A percentile compares a stretch with the other conserved stretches of the same genome.
Evolutionary conservation across 2,888 invertebrate species (phyloP).

Genomic region (Drosophila prolongata): DNA sequence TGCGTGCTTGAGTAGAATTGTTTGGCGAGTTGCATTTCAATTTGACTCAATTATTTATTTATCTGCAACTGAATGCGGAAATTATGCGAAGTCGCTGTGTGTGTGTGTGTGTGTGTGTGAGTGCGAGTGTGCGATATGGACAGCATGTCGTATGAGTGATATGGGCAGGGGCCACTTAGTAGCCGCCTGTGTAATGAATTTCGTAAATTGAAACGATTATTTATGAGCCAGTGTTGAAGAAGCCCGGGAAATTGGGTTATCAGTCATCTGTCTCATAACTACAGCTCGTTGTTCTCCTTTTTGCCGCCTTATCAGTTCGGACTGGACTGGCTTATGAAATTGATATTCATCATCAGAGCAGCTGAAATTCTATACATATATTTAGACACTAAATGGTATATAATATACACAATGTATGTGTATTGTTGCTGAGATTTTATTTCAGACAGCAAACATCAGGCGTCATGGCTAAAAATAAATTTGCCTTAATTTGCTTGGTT

Average conservation of each 20-base stretch:
- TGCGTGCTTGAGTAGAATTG: slow-evolving; percentile 75
- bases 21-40: slow-evolving; percentile 80
- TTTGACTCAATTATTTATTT: slow-evolving; percentile 80
- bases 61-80: slow-evolving; percentile 81
- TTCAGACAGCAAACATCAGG: slow-evolving; percentile 40
- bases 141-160: slow-evolving; percentile 52
- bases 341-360: slow-evolving; percentile 73
- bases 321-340: slow-evolving; percentile 55
- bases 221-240: slow-evolving; percentile 30
- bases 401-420: slow-evolving; percentile 6
- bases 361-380: slow-evolving; percentile 45
- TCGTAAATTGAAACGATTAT: slow-evolving; percentile 66
- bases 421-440: slow-evolving; percentile 24
- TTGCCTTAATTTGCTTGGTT: slow-evolving; percentile 32
- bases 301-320: slow-evolving; percentile 59
- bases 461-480: slow-evolving; percentile 72
- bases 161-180: slow-evolving; percentile 53
- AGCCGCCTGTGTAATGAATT: slow-evolving; percentile 46
- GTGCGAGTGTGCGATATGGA: slow-evolving; percentile 24
- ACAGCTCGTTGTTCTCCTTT: slow-evolving; percentile 47
- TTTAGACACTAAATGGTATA: slow-evolving; percentile 18
- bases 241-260: slow-evolving; percentile 72
- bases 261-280: slow-evolving; percentile 63
- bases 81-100: slow-evolving; percentile 66
- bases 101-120: slow-evolving; percentile 1